Evolutionary conservation across 2,797 vertebrate species (phyloP), one percentile per base, ranked within the genome.

Genomic region (Crocidura indochinensis): DNA sequence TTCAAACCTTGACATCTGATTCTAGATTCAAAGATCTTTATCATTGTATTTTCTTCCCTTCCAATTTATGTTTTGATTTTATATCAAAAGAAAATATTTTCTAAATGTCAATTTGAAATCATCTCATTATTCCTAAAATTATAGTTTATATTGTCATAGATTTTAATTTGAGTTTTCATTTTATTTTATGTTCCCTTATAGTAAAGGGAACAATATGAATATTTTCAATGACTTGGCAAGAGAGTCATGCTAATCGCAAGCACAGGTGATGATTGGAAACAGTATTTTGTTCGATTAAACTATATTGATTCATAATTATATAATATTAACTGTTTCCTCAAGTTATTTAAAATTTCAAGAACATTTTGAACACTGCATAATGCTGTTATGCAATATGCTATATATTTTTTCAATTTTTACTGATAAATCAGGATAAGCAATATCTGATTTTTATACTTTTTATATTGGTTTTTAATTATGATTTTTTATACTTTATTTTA

Each of bases 21-120:
- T 38, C 38, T 38, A 38, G 38, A 38, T 38, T 38, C 38, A 38
- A 38, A 38, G 38, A 31, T 46, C 53, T 60, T 44, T 26, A 14
- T 22, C 17, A 10, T 17, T 14, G 65, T 80, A 7, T 6, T 47
- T 27, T 69, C 22, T 49, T 72, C 44, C 46, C 60, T 81, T 29
- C 49, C 64, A 64, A 84, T 67, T 86, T 69, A 7, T 24, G 64
- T 76, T 93, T 73, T 38, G 1, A 44, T 51, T 68, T 88, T 73
- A 90, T 84, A 62, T 76, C 79, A 60, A 68, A 44, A 81, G 81
- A 49, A 31, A 60, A 0, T 62, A 10, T 31, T 85, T 75, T 69
- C 72, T 82, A 19, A 72, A 76, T 86, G 8, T 38, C 62, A 65
- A 51, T 62, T 69, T 17, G 26, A 88, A 71, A 22, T 38, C 14